A percentile compares a stretch with the other conserved stretches of the same genome.
Evolutionary conservation across 2,888 invertebrate species (phyloP).

Genomic region (Cheilosia variabilis): DNA sequence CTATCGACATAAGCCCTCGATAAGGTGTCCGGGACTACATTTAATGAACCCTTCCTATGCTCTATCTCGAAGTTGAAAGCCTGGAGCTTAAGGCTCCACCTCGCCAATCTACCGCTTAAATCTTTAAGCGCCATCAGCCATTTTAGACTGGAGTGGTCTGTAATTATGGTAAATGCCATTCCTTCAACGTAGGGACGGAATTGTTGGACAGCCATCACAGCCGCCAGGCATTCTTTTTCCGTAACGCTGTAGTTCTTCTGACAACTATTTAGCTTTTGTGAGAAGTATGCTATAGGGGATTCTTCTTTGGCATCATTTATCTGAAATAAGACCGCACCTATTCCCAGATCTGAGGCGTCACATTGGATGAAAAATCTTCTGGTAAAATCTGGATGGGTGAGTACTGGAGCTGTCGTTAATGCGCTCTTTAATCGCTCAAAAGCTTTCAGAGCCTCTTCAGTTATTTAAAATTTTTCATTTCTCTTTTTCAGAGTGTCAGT

Average conservation of each 20-base stretch:
- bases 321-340: conserved; percentile 52
- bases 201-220: conserved; percentile 40
- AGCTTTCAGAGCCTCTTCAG: conserved; percentile 30
- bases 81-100: conserved; percentile 74
- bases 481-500: conserved; percentile 45
- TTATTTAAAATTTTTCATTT: conserved; percentile 36
- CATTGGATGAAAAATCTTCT: conserved; percentile 63
- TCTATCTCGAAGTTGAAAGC: conserved; percentile 68
- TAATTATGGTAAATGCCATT: no score
- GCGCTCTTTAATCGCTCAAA: conserved; percentile 45
- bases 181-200: conserved; percentile 59
- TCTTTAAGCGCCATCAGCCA: conserved; percentile 71
- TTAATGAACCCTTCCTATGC: conserved; percentile 76
- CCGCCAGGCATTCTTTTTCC: conserved; percentile 46
- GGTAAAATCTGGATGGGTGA: conserved; percentile 60
- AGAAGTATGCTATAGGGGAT: conserved; percentile 41
- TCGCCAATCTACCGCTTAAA: conserved; percentile 76
- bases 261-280: conserved; percentile 55
- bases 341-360: conserved; percentile 50
- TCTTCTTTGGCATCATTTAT: conserved; percentile 38
- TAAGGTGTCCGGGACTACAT: conserved; percentile 9
- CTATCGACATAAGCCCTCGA: conserved; percentile 8
- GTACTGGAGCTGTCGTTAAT: conserved; percentile 55
- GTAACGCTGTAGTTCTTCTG: conserved; percentile 24
- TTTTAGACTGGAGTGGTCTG: no score